Base-by-base conservation (phyloP, 2,113 vertebrate genomes). In the Taurulus bubalis region DNA sequence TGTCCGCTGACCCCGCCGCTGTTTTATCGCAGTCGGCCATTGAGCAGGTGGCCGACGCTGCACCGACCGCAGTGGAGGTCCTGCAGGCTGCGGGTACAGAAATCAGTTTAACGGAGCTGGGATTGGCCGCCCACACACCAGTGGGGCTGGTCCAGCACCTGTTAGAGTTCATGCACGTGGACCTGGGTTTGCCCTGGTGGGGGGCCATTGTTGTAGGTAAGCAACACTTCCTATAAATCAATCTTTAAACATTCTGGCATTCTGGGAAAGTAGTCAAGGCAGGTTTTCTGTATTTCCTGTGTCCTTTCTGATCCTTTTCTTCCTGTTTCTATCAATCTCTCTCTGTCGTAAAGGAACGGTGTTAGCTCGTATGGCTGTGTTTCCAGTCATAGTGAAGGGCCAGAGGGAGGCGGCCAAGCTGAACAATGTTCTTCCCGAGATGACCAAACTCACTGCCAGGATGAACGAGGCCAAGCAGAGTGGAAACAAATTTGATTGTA, bases 151-250 rank as follows among this genome's bases (percentile, higher is more conserved):
- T 98, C 77, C 96, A 97, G 92, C 96, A 95, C 82, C 11, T 97
- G 1, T 82, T 97, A 81, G 96, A 97, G 91, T 94, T 84, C 77
- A 86, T 96, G 45, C 97, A 98, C 60, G 16, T 97, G 38, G 89
- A 95, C 51, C 4, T 96, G 8, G 97, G 96, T 38, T 82, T 98
- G 38, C 97, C 97, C 16, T 98, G 97, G 97, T 98, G 97, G 97
- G 97, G 95, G 0, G 96, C 97, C 80, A 97, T 98, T 24, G 95
- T 96, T 56, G 82, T 85, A 73, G 97, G 97, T 97, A 86, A 56
- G 67, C 11, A 69, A 24, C 47, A 15, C 18, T 6, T 8, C 3
- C 32, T 40, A 12, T 8, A 38, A 36, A 70, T 55, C 49, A 36
- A 16, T 32, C 34, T n/a, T 47, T 69, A 6, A 34, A 26, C n/a